Percentiles rank a stretch among this genome's conserved stretches.
These are phyloP conservation scores for Drosophila busckii DNA, from an alignment of 1,140 invertebrate species.

Conservation along the genomic window DNA sequence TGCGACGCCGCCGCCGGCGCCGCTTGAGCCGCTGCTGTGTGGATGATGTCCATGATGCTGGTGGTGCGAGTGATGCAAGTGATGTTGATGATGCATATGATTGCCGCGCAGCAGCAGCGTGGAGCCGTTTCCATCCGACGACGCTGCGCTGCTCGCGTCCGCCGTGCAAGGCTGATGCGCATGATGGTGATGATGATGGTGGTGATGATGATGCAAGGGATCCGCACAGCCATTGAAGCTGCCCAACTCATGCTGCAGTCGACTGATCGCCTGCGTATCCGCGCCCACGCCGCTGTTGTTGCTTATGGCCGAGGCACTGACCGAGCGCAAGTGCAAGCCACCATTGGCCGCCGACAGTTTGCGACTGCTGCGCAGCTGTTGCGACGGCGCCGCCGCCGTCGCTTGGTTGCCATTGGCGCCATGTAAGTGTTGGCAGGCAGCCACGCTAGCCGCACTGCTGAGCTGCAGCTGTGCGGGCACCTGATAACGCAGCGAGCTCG, in stretches of 20 bases:
- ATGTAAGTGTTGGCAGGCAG: constrained; percentile 39
- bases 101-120: constrained; percentile 29
- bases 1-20: constrained; percentile 1
- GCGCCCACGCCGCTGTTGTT: constrained; percentile 55
- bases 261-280: constrained; percentile 41
- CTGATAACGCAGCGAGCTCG: constrained; percentile 80
- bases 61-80: constrained; percentile 64
- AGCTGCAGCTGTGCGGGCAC: constrained; percentile 61
- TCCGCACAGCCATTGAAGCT: constrained; percentile 62
- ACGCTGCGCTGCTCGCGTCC: background rate
- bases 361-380: constrained; percentile 57
- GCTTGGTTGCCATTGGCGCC: no score
- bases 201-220: constrained; percentile 72
- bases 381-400: constrained; percentile 10
- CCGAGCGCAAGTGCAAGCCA: constrained; percentile 54
- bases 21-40: constrained; percentile 24
- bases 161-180: constrained; percentile 15
- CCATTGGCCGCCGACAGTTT: constrained; percentile 44
- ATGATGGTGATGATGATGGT: constrained; percentile 73
- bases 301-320: constrained; percentile 68
- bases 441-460: constrained; percentile 25
- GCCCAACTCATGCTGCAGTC: constrained; percentile 56
- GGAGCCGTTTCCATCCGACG: constrained; percentile 7
- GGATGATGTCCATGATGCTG: constrained; percentile 57
- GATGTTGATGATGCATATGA: constrained; percentile 52